Percentiles rank a stretch among this genome's conserved stretches.
phyloP scores from a whole-genome alignment of 2,113 vertebrate species.

The Brienomyrus longianalis region DNA sequence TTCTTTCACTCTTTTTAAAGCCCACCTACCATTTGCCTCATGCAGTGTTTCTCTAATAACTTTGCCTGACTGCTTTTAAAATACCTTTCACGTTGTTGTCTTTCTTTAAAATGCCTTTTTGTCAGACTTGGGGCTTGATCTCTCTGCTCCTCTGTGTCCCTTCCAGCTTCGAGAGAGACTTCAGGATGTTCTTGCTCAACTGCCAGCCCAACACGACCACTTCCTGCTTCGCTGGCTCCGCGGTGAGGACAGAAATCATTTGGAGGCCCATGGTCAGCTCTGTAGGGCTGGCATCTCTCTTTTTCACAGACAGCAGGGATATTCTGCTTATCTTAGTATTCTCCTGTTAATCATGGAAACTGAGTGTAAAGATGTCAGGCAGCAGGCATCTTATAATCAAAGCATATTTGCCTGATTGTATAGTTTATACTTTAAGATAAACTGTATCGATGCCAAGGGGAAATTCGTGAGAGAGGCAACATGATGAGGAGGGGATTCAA shows the following conservation, averaged over 20 bases:
- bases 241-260: conserved; percentile 60
- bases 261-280: background rate
- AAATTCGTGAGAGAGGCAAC: background rate
- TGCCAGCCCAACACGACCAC: conserved; percentile 78
- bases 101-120: background rate
- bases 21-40: background rate
- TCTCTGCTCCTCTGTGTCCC: background rate
- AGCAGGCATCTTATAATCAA: background rate
- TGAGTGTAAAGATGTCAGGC: background rate
- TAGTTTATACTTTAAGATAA: background rate
- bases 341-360: background rate
- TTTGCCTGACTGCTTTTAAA: background rate
- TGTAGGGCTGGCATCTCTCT: background rate
- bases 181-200: conserved; percentile 71
- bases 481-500: background rate
- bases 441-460: background rate
- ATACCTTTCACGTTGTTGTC: background rate
- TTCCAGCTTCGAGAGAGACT: conserved; percentile 77
- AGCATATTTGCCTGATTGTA: background rate
- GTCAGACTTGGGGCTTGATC: background rate
- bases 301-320: background rate
- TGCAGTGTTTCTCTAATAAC: background rate
- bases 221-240: conserved; percentile 90
- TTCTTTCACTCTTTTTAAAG: background rate
- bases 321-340: no score